phyloP scores from a whole-genome alignment of 2,113 vertebrate genomes.

The Psophia crepitans region DNA sequence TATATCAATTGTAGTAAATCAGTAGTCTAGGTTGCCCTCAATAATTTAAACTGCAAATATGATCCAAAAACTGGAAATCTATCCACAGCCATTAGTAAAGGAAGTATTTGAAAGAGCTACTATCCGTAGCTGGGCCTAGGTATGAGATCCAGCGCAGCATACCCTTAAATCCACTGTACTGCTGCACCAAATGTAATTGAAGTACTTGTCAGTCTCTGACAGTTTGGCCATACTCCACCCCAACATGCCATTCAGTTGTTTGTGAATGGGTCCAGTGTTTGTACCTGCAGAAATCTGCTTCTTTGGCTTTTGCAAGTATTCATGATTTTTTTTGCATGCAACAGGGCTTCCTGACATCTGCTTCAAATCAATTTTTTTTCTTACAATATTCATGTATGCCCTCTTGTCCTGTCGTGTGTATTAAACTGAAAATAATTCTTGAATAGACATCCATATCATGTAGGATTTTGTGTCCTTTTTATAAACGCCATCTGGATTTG shows the following conservation, averaged over 20 bases:
- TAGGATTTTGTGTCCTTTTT: constrained; percentile 58
- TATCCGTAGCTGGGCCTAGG: neutral
- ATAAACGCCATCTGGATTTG: constrained; percentile 61
- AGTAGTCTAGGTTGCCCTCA: neutral
- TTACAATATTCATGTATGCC: constrained; percentile 62
- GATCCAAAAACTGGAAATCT: neutral
- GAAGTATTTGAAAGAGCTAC: neutral
- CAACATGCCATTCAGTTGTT: neutral
- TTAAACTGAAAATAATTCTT: constrained; percentile 70
- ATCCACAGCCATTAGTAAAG: neutral
- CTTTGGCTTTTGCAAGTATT: constrained; percentile 35
- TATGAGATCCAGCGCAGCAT: neutral
- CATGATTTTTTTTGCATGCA: constrained; percentile 25
- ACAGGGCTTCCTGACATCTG: constrained; percentile 72
- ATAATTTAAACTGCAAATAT: neutral
- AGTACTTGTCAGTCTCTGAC: neutral
- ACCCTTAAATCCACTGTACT: neutral
- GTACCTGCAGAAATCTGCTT: constrained; percentile 48
- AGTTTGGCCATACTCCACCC: neutral
- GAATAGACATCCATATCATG: constrained; percentile 57
- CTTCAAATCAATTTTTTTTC: constrained; percentile 67
- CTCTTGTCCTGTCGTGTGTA: constrained; percentile 63
- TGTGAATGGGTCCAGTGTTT: constrained; percentile 67
- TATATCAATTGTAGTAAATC: neutral
- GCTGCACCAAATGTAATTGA: neutral